Evolutionary conservation across 2,888 invertebrate genomes (phyloP), one percentile per base, ranked within the genome.

Genomic region (Aquatica leii): DNA sequence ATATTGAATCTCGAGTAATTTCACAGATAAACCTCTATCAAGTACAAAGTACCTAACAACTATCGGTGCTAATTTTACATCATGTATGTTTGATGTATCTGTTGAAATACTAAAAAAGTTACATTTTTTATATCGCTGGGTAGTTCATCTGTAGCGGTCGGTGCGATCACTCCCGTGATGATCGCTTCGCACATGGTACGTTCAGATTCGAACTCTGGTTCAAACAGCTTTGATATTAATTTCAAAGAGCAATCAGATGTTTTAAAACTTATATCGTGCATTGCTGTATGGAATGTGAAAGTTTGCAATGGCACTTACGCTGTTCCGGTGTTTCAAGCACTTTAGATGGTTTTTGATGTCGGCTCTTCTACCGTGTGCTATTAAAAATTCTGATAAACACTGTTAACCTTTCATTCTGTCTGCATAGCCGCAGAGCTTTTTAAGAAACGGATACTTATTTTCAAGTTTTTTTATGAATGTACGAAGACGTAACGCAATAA

Each of bases 211-310:
- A 24, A 4, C 6, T 37, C 9, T 37, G 11, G 37, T 37, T 37
- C 2, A 37, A 37, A 37, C 2, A 37, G 9, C 12, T 37, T 37
- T 6, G 37, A 37, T n/a, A 37, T 37, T 12, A 37, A 37, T 37
- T 37, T 37, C 2, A 11, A 37, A 3, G 11, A 5, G 9, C 37
- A 37, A 11, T 37, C 37, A 5, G 37, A 37, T 37, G 37, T 37
- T 37, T 37, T 37, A 11, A 37, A 37, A 11, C 37, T 37, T 11
- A 37, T 37, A 12, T 52, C 17, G 17, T 62, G 62, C 6, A 5
- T 48, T 17, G 48, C 58, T 3, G 62, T 62, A 15, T 58, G 62
- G 20, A 21, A 59, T 1, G 51, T 43, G 31, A 37, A 37, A 5
- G 37, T 12, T 31, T 31, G 31, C 31, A 31, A 31, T n/a, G n/a